Percentiles rank a stretch among this genome's conserved stretches.
Evolutionary conservation across 2,113 vertebrate genomes (phyloP).

Genomic region (Indri indri): DNA sequence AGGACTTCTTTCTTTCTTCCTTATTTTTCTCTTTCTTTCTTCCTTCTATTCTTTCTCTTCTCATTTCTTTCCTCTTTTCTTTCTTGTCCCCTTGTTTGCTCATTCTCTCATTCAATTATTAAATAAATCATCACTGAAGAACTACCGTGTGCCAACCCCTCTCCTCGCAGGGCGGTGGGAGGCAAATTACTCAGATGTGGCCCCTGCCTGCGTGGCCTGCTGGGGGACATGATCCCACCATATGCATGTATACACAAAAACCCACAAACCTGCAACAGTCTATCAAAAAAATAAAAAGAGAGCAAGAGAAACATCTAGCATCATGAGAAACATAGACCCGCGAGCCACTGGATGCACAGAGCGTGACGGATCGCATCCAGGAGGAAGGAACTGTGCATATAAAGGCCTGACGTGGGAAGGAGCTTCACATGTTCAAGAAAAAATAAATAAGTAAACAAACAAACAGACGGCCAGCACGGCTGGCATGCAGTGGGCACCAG

Average conservation of each 20-base stretch:
- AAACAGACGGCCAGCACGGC: background rate
- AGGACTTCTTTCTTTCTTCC: too few species aligned
- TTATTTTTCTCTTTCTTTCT: too few species aligned
- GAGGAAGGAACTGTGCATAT: background rate
- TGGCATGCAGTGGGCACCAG: background rate
- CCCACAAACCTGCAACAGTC: background rate
- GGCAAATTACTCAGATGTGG: background rate
- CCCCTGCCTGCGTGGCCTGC: background rate
- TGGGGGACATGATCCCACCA: background rate
- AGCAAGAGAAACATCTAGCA: background rate
- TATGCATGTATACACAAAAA: background rate
- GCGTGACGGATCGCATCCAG: background rate
- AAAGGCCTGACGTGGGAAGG: background rate
- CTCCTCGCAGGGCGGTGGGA: background rate
- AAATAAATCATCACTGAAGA: background rate
- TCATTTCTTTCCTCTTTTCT: background rate
- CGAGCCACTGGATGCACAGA: background rate
- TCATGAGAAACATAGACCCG: background rate
- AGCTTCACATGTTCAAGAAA: background rate
- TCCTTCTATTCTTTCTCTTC: background rate
- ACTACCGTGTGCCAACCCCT: background rate
- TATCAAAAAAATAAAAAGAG: background rate
- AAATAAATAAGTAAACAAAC: background rate
- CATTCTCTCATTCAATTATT: background rate
- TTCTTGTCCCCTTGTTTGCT: background rate